Evolutionary conservation across 2,888 invertebrate genomes (phyloP).

Genomic region (Lasioglossum leucozonium): DNA sequence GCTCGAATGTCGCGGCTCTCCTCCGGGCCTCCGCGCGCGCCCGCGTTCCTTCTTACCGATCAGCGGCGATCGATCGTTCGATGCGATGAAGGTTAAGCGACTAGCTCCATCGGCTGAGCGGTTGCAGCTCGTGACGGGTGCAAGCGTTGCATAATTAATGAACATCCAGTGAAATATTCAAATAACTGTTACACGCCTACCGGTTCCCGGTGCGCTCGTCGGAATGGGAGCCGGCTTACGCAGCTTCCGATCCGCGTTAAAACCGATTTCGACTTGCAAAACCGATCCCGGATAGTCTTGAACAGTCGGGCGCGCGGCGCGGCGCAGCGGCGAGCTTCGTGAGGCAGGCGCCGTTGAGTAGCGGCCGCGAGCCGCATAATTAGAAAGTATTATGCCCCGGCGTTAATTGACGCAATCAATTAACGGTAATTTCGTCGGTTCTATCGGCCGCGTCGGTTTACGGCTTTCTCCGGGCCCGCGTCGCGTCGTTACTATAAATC

Average conservation of each 20-base stretch:
- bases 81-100: constrained; percentile 66
- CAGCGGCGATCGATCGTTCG: constrained; percentile 64
- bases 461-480: constrained; percentile 10
- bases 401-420: constrained; percentile 68
- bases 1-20: neutral
- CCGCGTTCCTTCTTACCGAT: constrained; percentile 51
- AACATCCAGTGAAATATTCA: constrained; percentile 58
- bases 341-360: neutral
- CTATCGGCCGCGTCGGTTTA: neutral
- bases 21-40: neutral
- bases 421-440: constrained; percentile 47
- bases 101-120: constrained; percentile 53
- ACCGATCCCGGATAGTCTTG: neutral
- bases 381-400: constrained; percentile 47
- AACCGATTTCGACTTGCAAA: constrained; percentile 32
- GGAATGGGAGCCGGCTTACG: neutral
- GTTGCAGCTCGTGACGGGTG: constrained; percentile 45
- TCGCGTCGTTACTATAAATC: constrained; percentile 21
- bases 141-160: constrained; percentile 68
- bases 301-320: too few species aligned
- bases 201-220: constrained; percentile 1
- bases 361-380: constrained; percentile 42
- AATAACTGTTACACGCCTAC: constrained; percentile 53
- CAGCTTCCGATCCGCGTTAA: neutral
- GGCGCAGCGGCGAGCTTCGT: neutral